phyloP scores from a whole-genome alignment of 2,797 vertebrate genomes.

The Vespertilio murinus region DNA sequence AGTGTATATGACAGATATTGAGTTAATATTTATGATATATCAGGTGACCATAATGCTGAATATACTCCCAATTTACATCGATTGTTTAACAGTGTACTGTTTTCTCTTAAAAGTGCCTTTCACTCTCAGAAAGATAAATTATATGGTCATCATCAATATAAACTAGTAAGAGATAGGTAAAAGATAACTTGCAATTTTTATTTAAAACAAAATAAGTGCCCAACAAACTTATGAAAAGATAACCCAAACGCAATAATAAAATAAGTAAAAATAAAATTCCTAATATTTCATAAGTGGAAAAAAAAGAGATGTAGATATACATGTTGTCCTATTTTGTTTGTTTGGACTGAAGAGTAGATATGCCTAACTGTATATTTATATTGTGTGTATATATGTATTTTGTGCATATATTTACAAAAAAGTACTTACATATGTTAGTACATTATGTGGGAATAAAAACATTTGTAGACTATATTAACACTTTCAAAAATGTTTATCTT shows the following conservation, averaged over 20 bases:
- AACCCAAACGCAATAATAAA: neutral
- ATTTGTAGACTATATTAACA: constrained; percentile 25
- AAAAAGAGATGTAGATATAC: neutral
- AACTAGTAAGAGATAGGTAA: neutral
- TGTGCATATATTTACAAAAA: neutral
- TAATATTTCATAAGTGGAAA: neutral
- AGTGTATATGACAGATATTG: neutral
- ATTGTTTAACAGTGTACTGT: neutral
- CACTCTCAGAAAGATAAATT: neutral
- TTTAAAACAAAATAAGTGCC: neutral
- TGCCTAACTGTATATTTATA: neutral
- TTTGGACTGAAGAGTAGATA: neutral
- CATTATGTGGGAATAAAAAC: neutral
- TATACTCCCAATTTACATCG: neutral
- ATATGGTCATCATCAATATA: neutral
- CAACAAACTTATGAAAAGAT: neutral
- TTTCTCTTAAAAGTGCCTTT: neutral
- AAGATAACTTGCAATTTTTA: neutral
- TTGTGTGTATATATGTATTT: neutral
- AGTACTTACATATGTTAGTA: neutral
- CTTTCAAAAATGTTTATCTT: neutral
- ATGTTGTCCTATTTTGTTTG: neutral
- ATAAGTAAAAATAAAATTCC: constrained; percentile 19
- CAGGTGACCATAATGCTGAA: neutral
- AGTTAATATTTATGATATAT: neutral